A percentile compares a stretch with the other conserved stretches of the same genome.
Conservation (phyloP, 1,140 invertebrate species). For the Carcinoscorpius rotundicauda region DNA sequence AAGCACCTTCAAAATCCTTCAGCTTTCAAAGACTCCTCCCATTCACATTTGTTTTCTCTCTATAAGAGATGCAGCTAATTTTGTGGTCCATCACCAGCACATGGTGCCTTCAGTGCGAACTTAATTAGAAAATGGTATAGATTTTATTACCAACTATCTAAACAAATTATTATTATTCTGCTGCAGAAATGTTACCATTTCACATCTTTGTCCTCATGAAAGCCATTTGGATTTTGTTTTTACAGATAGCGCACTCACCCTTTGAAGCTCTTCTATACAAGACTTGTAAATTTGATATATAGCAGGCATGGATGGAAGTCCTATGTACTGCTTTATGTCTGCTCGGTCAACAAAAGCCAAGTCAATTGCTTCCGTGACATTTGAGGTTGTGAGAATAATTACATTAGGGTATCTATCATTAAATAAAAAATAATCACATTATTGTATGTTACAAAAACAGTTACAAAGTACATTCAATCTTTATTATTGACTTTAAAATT, state of each 20-base stretch:
- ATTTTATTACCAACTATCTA: not conserved
- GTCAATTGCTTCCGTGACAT: conserved; percentile 86
- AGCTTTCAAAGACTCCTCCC: too few relatives aligned
- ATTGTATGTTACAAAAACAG: too few relatives aligned
- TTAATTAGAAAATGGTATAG: not conserved
- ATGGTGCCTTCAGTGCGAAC: not conserved
- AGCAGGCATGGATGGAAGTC: conserved; percentile 58
- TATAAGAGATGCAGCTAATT: too few relatives aligned
- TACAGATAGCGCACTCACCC: conserved; percentile 19
- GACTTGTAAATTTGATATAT: conserved; percentile 68
- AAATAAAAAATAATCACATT: conserved; percentile 13
- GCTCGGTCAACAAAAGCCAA: conserved; percentile 90
- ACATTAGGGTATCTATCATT: conserved; percentile 63
- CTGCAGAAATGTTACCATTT: not conserved
- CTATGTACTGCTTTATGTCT: conserved; percentile 85
- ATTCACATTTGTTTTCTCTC: too few relatives aligned
- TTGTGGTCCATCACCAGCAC: too few relatives aligned
- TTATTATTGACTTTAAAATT: too few relatives aligned
- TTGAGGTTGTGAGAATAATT: conserved; percentile 88
- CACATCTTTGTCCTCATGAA: too few relatives aligned
- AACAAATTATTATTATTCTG: conserved; percentile 10
- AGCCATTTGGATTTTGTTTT: conserved; percentile 33
- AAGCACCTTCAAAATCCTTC: too few relatives aligned
- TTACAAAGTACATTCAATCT: too few relatives aligned
- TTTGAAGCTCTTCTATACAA: conserved; percentile 66